Evolutionary conservation across 1,140 invertebrate genomes (phyloP).

Genomic region (Drosophila pseudoananassae): DNA sequence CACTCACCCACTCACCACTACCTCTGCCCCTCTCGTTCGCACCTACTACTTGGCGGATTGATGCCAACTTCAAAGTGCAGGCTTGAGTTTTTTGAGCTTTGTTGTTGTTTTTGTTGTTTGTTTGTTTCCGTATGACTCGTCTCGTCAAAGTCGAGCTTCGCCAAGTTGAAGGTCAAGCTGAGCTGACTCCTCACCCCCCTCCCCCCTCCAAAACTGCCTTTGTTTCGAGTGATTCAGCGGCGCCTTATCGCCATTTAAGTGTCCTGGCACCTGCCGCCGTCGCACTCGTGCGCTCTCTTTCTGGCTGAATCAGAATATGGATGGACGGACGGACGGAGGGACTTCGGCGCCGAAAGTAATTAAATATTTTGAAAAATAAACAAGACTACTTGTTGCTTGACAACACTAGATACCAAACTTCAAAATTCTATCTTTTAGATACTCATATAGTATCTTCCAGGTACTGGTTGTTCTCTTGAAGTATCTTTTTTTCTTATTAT

Average conservation of each 20-base stretch:
- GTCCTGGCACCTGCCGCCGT: slow-evolving; percentile 59
- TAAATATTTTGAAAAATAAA: slow-evolving; percentile 72
- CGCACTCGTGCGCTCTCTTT: slow-evolving; percentile 11
- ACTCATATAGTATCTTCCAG: slow-evolving; percentile 61
- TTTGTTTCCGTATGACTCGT: slow-evolving; percentile 73
- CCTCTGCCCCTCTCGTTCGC: background rate
- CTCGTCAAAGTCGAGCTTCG: slow-evolving; percentile 51
- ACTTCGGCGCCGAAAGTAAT: slow-evolving; percentile 71
- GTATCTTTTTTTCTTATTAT: slow-evolving; percentile 29
- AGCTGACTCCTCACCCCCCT: slow-evolving; percentile 8
- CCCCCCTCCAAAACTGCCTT: slow-evolving; percentile 11
- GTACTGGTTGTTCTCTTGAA: slow-evolving; percentile 37
- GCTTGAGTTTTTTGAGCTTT: slow-evolving; percentile 15
- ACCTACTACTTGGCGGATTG: slow-evolving; percentile 29
- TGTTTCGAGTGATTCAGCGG: slow-evolving; percentile 37
- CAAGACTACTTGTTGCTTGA: slow-evolving; percentile 73
- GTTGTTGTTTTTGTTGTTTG: slow-evolving; percentile 40
- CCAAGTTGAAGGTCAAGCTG: slow-evolving; percentile 77
- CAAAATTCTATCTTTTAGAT: too few relatives aligned
- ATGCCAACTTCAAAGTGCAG: slow-evolving; percentile 65
- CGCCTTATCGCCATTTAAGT: slow-evolving; percentile 48
- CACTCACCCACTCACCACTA: slow-evolving; percentile 9
- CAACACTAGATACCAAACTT: too few relatives aligned
- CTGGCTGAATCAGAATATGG: slow-evolving; percentile 24
- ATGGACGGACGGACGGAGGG: background rate